Evolutionary conservation across 2,888 invertebrate species (phyloP), one percentile per base, ranked within the genome.

Genomic region (Apantesis nais): DNA sequence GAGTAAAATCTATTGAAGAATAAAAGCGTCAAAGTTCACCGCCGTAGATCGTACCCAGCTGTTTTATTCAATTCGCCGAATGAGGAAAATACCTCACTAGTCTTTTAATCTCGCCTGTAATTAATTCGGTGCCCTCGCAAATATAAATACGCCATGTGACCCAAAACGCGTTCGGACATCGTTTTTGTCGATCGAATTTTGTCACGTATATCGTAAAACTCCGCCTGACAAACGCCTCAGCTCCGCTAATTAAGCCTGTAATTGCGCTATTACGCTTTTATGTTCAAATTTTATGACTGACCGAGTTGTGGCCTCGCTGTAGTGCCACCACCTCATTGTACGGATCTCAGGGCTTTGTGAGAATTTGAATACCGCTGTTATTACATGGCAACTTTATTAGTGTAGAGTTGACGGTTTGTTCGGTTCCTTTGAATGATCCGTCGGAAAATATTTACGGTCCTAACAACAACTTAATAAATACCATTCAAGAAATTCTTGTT

Each of bases 201-300:
- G 86, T 88, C 90, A 89, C 91, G 90, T 90, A 86, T 78, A 78
- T 85, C 88, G 86, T 91, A 89, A 90, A 90, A 86, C 85, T 81
- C 78, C 77, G 80, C 83, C 88, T 89, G 91, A 92, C 90, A 92
- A 91, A 92, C 89, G 89, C 84, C 85, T 88, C 85, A 84, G 85
- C 83, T 83, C 81, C 80, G 86, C 92, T 93, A 93, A 93, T 93
- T 93, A 93, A 89, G 84, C 87, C 87, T 86, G 89, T 92, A 93
- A 93, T 92, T 88, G 89, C 87, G 78, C 88, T 80, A 89, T 92
- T 90, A 91, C 85, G 83, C 83, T 89, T 91, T 92, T 89, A 93
- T 87, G 91, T 83, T 85, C 79, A 85, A 88, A 88, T 91, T 93
- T 93, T 92, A 93, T 87, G 89, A 88, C 84, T 82, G 85, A 75